Percentiles rank a stretch among this genome's conserved stretches.
Conservation (phyloP, 2,113 vertebrate genomes). For the Toxotes jaculatrix region DNA sequence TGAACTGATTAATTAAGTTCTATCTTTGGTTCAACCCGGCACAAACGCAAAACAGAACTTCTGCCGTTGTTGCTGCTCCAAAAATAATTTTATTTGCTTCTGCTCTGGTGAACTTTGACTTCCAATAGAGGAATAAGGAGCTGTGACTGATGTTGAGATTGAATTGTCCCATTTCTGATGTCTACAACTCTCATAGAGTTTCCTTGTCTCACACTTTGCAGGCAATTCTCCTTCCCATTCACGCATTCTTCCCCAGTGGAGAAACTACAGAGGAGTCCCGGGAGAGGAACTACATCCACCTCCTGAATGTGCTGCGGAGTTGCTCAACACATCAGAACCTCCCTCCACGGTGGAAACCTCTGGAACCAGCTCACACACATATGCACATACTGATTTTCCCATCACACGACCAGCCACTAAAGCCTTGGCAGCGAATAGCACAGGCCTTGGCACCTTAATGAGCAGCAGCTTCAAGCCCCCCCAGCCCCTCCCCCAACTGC, state of each 20-base stretch:
- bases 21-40: not conserved
- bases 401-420: conserved; percentile 55
- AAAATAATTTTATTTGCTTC: not conserved
- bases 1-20: not conserved
- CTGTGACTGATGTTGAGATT: conserved; percentile 9
- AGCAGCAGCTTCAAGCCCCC: conserved; percentile 74
- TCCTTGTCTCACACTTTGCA: not conserved
- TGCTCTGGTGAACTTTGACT: not conserved
- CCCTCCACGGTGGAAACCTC: conserved; percentile 16
- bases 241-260: not conserved
- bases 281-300: not conserved
- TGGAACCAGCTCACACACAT: conserved; percentile 56
- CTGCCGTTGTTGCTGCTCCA: not conserved
- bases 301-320: conserved; percentile 5
- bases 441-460: conserved; percentile 81
- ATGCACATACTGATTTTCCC: conserved; percentile 45
- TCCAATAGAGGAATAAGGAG: not conserved
- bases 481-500: conserved; percentile 50
- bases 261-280: not conserved
- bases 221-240: conserved; percentile 5
- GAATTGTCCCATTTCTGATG: not conserved
- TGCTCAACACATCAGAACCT: conserved; percentile 20
- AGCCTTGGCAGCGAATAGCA: conserved; percentile 69
- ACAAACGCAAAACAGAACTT: not conserved
- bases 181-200: not conserved